These are phyloP conservation scores for Deilephila elpenor DNA, from an alignment of 2,888 invertebrate genomes.

Conservation along the genomic window DNA sequence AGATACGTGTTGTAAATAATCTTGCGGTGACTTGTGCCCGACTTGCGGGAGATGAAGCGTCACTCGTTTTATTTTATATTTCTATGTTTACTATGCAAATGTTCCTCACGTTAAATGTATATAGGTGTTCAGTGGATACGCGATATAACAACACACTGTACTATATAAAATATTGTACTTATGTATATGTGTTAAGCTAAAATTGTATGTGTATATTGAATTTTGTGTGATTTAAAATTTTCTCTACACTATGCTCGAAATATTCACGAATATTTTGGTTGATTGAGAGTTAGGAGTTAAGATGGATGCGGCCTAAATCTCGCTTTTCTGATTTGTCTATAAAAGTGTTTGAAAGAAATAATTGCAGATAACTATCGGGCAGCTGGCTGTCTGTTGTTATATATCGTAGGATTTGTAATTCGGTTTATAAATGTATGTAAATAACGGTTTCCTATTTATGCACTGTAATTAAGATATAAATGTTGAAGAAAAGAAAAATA, in stretches of 20 bases:
- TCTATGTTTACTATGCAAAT: conserved; percentile 27
- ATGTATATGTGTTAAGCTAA: background rate
- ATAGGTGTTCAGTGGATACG: conserved; percentile 15
- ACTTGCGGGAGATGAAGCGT: conserved; percentile 6
- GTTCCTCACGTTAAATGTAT: conserved; percentile 37
- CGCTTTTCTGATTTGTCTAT: background rate
- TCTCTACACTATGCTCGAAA: background rate
- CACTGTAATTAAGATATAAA: conserved; percentile 69
- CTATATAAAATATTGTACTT: conserved; percentile 8
- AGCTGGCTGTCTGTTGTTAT: conserved; percentile 52
- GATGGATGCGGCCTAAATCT: background rate
- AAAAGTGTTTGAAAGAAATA: conserved; percentile 19
- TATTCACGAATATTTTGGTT: conserved; percentile 5
- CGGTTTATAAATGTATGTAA: conserved; percentile 61
- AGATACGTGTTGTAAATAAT: conserved; percentile 64
- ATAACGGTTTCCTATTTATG: conserved; percentile 81
- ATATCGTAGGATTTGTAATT: conserved; percentile 40
- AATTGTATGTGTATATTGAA: conserved; percentile 4
- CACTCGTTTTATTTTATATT: conserved; percentile 8
- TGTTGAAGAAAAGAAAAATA: conserved; percentile 69
- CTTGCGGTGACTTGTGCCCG: conserved; percentile 27
- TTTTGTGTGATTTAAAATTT: background rate
- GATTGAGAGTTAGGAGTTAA: background rate
- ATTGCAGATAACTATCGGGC: conserved; percentile 31
- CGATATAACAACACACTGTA: conserved; percentile 12